A percentile compares a stretch with the other conserved stretches of the same genome.
These are phyloP conservation scores for Pegoplata infirma DNA, from an alignment of 2,888 invertebrate species.

Conservation along the genomic window DNA sequence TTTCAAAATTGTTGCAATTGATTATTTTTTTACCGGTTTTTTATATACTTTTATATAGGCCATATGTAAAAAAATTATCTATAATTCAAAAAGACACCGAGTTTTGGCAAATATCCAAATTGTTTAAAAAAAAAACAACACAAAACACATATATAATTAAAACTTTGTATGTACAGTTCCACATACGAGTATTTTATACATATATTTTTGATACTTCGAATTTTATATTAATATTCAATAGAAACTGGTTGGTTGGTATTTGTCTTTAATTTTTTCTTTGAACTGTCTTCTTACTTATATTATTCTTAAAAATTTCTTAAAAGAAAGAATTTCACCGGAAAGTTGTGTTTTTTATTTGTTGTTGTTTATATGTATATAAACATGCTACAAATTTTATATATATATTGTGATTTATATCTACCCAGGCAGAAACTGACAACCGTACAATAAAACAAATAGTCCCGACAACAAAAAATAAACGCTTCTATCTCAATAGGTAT, in stretches of 20 bases:
- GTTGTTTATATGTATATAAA: background rate
- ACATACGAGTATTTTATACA: too few relatives aligned
- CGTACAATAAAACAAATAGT: too few relatives aligned
- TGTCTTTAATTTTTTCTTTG: background rate
- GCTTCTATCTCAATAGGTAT: too few relatives aligned
- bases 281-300: background rate
- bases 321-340: background rate
- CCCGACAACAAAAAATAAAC: too few relatives aligned
- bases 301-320: too few relatives aligned
- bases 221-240: too few relatives aligned
- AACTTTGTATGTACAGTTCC: background rate
- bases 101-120: constrained; percentile 48
- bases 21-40: too few relatives aligned
- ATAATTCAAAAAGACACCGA: constrained; percentile 1
- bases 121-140: constrained; percentile 15
- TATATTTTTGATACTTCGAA: background rate
- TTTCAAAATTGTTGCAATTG: background rate
- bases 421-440: too few relatives aligned
- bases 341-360: background rate
- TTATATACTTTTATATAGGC: background rate
- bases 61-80: background rate
- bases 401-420: too few relatives aligned
- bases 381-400: too few relatives aligned
- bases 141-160: constrained; percentile 2
- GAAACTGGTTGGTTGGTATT: background rate